Conservation (phyloP, 2,113 vertebrate species). For the Chaenocephalus aceratus region DNA sequence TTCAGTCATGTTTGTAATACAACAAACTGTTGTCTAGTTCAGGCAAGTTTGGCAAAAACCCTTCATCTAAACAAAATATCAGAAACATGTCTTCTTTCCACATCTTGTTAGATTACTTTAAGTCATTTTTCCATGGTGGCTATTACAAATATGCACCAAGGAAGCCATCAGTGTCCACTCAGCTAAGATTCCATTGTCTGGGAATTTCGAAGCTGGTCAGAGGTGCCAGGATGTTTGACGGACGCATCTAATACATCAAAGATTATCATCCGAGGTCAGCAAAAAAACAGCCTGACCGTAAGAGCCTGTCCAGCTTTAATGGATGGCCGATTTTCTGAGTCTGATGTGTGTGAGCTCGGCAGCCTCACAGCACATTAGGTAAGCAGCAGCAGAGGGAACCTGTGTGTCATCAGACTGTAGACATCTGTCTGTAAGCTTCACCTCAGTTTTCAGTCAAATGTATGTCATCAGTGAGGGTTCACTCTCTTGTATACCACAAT, state of each 20-base stretch:
- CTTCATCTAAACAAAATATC: conserved; percentile 8
- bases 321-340: conserved; percentile 44
- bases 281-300: conserved; percentile 28
- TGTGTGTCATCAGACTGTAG: conserved; percentile 66
- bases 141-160: conserved; percentile 55
- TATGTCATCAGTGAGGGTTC: conserved; percentile 48
- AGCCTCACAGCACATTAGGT: conserved; percentile 37
- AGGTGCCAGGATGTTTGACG: conserved; percentile 31
- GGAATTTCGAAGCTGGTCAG: conserved; percentile 47
- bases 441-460: conserved; percentile 58
- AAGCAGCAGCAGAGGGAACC: conserved; percentile 67
- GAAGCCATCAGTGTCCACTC: conserved; percentile 48
- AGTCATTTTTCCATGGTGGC: conserved; percentile 26
- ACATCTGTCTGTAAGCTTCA: conserved; percentile 58
- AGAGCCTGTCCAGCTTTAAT: conserved; percentile 46
- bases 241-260: conserved; percentile 16
- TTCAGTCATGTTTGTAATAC: conserved; percentile 47
- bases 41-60: conserved; percentile 63
- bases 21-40: conserved; percentile 38
- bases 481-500: conserved; percentile 27
- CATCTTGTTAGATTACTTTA: conserved; percentile 17
- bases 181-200: conserved; percentile 45
- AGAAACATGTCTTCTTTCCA: conserved; percentile 21
- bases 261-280: conserved; percentile 36
- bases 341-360: conserved; percentile 18